Conservation (phyloP, 2,113 vertebrate genomes). For the Centropus unirufus region DNA sequence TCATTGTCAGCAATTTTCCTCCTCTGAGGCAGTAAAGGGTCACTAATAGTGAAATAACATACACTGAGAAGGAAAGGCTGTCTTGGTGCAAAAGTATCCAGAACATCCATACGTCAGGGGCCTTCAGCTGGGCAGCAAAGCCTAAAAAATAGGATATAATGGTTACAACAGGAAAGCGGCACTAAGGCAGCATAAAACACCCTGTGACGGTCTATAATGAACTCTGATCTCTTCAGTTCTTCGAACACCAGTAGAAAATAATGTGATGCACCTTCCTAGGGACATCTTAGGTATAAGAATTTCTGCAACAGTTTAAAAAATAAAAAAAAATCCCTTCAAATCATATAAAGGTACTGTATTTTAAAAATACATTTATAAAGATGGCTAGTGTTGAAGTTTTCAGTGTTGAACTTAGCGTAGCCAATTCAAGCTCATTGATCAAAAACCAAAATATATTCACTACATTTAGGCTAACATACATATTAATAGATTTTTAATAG, state of each 20-base stretch:
- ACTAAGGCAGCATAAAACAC: neutral
- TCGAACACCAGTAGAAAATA: neutral
- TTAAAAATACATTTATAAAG: neutral
- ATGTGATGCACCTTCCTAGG: neutral
- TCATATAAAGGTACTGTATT: neutral
- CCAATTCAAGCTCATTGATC: rapidly evolving
- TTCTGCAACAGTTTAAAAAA: neutral
- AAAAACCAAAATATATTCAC: neutral
- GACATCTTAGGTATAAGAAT: neutral
- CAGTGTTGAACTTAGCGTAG: neutral
- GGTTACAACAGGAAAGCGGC: neutral
- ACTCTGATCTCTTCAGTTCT: neutral
- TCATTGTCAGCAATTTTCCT: neutral
- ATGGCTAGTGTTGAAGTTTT: neutral
- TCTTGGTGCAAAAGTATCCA: neutral
- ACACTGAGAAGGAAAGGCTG: neutral
- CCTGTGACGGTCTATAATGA: neutral
- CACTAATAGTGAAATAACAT: neutral
- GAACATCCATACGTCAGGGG: neutral
- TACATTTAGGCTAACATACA: neutral
- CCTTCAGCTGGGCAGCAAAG: neutral
- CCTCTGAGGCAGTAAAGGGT: neutral
- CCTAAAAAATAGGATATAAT: neutral
- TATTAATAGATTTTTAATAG: neutral
- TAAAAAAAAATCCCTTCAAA: neutral